A percentile compares a stretch with the other conserved stretches of the same genome.
These are phyloP conservation scores for Pteromalus puparum DNA, from an alignment of 1,140 invertebrate genomes.

Conservation along the genomic window DNA sequence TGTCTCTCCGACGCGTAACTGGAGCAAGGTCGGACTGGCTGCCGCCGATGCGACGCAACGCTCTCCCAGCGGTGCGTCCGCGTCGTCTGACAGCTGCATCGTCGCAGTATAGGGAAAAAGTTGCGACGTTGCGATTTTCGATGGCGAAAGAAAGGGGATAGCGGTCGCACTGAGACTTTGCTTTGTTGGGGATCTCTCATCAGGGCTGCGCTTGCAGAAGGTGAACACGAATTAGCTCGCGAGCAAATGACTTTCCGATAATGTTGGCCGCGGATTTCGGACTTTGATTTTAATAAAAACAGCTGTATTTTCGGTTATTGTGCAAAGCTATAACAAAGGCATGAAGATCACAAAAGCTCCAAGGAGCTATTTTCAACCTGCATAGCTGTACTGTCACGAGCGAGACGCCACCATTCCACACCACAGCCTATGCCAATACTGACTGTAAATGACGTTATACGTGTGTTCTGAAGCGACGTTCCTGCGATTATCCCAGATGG, in stretches of 20 bases:
- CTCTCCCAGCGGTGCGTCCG: not conserved
- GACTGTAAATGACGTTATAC: too few relatives aligned
- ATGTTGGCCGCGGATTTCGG: too few relatives aligned
- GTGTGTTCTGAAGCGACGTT: not conserved
- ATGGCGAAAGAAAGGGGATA: too few relatives aligned
- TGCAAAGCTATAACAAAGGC: not conserved
- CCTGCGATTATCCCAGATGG: too few relatives aligned
- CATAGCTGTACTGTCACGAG: conserved; percentile 12
- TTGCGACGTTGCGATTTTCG: not conserved
- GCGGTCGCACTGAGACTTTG: too few relatives aligned
- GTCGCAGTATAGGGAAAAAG: not conserved
- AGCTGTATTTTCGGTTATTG: too few relatives aligned
- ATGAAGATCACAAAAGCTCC: not conserved
- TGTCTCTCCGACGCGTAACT: conserved; percentile 53
- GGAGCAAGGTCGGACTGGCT: conserved; percentile 55
- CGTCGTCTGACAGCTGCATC: conserved; percentile 29
- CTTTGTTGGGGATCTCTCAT: too few relatives aligned
- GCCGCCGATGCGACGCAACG: not conserved
- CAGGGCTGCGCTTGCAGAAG: too few relatives aligned
- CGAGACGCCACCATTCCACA: not conserved
- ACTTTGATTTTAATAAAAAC: too few relatives aligned
- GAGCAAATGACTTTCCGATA: too few relatives aligned
- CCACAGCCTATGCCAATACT: too few relatives aligned
- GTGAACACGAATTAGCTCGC: too few relatives aligned
- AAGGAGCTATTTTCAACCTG: conserved; percentile 8